Percentiles rank a stretch among this genome's conserved stretches.
These are phyloP conservation scores for Eupeodes latifasciatus DNA, from an alignment of 2,888 invertebrate species.

Conservation along the genomic window DNA sequence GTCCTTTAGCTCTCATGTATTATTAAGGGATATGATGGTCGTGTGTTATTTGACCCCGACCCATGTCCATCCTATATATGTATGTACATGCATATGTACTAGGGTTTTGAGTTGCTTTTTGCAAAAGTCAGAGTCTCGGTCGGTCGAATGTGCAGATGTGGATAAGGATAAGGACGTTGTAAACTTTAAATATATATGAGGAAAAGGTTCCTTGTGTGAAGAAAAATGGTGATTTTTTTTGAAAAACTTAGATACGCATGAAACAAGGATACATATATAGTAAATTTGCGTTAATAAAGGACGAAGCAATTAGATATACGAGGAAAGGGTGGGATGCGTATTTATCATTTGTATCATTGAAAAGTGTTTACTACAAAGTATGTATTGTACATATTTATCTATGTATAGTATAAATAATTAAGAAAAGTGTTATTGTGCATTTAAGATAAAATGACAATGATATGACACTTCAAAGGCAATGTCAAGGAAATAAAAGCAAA, in stretches of 20 bases:
- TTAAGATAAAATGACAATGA: not conserved
- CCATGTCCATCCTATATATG: conserved; percentile 70
- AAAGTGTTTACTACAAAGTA: conserved; percentile 41
- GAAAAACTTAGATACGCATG: not conserved
- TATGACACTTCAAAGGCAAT: not conserved
- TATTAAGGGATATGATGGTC: conserved; percentile 76
- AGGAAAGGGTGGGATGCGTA: conserved; percentile 40
- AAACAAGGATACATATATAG: not conserved
- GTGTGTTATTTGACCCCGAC: conserved; percentile 77
- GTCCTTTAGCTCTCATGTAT: conserved; percentile 74
- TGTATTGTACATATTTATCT: not conserved
- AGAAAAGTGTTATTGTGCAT: conserved; percentile 38
- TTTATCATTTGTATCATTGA: conserved; percentile 31
- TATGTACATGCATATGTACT: not conserved
- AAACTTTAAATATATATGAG: conserved; percentile 75
- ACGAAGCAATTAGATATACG: conserved; percentile 67
- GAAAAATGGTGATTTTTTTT: conserved; percentile 61
- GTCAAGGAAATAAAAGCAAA: not conserved
- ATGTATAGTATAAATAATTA: conserved; percentile 39
- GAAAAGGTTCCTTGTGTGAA: conserved; percentile 53
- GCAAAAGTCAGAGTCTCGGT: conserved; percentile 61
- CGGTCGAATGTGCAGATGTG: conserved; percentile 75
- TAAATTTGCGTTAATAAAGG: conserved; percentile 64
- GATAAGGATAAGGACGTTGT: conserved; percentile 72
- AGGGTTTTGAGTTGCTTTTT: conserved; percentile 47